These are phyloP conservation scores for Notothenia rossii DNA, from an alignment of 2,113 vertebrate genomes.

Conservation along the genomic window DNA sequence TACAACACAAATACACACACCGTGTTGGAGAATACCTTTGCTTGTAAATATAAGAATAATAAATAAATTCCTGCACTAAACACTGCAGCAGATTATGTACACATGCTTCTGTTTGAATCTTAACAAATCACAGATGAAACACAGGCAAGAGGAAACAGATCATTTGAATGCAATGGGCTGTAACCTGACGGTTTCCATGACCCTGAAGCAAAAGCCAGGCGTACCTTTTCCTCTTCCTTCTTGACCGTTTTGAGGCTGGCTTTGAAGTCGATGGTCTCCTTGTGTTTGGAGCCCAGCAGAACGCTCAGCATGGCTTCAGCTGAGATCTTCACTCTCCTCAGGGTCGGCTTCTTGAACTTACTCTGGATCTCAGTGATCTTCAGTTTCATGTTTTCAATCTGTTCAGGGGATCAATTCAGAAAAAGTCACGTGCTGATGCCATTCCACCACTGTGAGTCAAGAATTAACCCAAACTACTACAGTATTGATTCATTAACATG, in stretches of 20 bases:
- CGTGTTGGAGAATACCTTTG: neutral
- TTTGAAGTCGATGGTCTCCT: conserved; percentile 74
- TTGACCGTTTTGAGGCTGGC: conserved; percentile 80
- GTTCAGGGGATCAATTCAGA: neutral
- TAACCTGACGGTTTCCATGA: neutral
- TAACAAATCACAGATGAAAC: neutral
- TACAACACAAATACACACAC: neutral
- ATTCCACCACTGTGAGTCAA: neutral
- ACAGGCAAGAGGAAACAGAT: neutral
- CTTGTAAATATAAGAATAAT: neutral
- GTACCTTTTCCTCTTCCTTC: conserved; percentile 79
- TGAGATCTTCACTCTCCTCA: conserved; percentile 79
- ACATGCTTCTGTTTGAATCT: conserved; percentile 23
- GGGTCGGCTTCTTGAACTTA: conserved; percentile 77
- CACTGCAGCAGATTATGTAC: neutral
- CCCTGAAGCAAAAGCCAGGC: neutral
- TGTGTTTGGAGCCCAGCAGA: conserved; percentile 75
- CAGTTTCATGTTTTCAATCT: conserved; percentile 73
- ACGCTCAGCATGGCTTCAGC: conserved; percentile 80
- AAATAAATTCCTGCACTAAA: neutral
- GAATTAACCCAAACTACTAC: neutral
- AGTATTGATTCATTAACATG: neutral
- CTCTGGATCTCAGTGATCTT: conserved; percentile 80
- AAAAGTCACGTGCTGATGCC: neutral
- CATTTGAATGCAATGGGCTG: neutral